Conservation (phyloP, 1,140 invertebrate species). For the Orius laevigatus region DNA sequence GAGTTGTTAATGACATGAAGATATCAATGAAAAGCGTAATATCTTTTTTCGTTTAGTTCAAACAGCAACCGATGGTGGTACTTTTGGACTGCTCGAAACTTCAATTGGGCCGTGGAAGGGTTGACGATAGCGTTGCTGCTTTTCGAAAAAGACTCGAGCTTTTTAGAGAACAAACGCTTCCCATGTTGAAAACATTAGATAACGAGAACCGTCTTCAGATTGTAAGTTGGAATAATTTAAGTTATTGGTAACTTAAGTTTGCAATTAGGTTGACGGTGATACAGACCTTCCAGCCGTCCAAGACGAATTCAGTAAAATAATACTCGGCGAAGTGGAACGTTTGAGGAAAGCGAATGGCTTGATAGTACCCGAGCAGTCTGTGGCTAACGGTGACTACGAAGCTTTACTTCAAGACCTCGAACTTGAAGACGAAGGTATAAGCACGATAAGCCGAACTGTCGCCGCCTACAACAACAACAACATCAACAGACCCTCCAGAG, state of each 20-base stretch:
- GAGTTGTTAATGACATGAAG: too few species aligned
- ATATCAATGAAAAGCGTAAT: too few species aligned
- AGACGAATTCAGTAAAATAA: conserved; percentile 49
- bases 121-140: conserved; percentile 70
- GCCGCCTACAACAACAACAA: conserved; percentile 14
- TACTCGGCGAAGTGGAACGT: conserved; percentile 44
- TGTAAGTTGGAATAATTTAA: conserved; percentile 34
- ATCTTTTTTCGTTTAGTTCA: conserved; percentile 33
- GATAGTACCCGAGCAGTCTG: conserved; percentile 16
- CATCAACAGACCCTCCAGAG: conserved; percentile 19
- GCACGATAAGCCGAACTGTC: conserved; percentile 13
- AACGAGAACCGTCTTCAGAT: conserved; percentile 59
- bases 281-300: conserved; percentile 57
- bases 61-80: conserved; percentile 52
- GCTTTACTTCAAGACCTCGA: conserved; percentile 20
- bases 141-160: conserved; percentile 63
- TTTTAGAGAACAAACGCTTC: conserved; percentile 70
- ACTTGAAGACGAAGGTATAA: conserved; percentile 14
- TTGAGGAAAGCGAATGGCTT: conserved; percentile 28
- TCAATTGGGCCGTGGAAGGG: conserved; percentile 56
- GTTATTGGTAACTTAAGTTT: neutral
- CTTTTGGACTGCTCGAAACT: conserved; percentile 73
- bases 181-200: conserved; percentile 71
- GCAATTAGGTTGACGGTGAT: conserved; percentile 56
- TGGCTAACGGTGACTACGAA: conserved; percentile 17